phyloP scores from a whole-genome alignment of 2,888 invertebrate species.

The Leptinotarsa juncta region DNA sequence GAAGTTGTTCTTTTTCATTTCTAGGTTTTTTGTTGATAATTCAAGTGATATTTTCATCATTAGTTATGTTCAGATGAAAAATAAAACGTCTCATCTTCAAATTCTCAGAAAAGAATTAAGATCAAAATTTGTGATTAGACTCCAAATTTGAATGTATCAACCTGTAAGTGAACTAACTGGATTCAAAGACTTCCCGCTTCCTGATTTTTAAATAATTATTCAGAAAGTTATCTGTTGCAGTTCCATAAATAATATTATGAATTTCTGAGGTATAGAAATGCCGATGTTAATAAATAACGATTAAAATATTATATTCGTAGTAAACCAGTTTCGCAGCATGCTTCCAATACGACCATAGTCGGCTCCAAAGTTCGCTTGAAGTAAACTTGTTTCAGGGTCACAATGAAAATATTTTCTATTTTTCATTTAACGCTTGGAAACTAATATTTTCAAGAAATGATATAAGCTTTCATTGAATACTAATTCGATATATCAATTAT shows the following conservation, averaged over 20 bases:
- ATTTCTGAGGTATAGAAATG: slow-evolving; percentile 12
- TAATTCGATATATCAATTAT: too few species aligned
- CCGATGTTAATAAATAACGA: slow-evolving; percentile 14
- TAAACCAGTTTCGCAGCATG: slow-evolving; percentile 11
- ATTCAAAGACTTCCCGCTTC: neutral
- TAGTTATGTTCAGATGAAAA: too few species aligned
- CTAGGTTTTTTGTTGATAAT: too few species aligned
- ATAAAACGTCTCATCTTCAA: too few species aligned
- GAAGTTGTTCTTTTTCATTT: too few species aligned
- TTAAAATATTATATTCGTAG: slow-evolving; percentile 17
- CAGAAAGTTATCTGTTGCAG: neutral
- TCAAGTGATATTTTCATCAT: too few species aligned
- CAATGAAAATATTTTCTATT: too few species aligned
- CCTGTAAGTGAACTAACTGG: neutral
- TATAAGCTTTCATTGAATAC: too few species aligned
- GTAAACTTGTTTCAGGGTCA: neutral
- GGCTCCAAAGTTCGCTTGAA: neutral
- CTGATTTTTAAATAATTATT: neutral
- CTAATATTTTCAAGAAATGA: too few species aligned
- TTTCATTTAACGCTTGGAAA: too few species aligned
- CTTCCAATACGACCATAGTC: slow-evolving; percentile 14
- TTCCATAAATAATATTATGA: slow-evolving; percentile 17
- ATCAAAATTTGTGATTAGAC: neutral
- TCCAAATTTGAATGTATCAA: neutral
- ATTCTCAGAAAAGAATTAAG: too few species aligned